phyloP scores from a whole-genome alignment of 1,140 invertebrate species.

The Leucophenga varia region DNA sequence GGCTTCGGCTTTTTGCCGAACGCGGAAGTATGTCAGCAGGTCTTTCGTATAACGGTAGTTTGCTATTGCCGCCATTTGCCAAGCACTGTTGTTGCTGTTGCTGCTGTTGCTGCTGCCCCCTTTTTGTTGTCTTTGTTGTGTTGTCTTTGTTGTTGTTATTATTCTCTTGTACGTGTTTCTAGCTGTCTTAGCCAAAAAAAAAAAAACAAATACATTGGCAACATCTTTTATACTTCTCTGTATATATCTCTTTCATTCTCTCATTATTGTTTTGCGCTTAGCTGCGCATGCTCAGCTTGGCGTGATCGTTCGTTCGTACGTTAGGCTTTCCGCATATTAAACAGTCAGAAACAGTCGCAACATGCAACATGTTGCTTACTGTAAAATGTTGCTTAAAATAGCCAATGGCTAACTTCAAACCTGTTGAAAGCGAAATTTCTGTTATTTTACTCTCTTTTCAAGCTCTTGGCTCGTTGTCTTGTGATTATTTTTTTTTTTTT shows the following conservation, averaged over 20 bases:
- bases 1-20: constrained; percentile 32
- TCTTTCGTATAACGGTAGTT: constrained; percentile 56
- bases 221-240: too few relatives aligned
- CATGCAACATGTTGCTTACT: constrained; percentile 33
- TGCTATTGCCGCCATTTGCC: constrained; percentile 1
- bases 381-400: constrained; percentile 16
- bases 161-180: too few relatives aligned
- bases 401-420: constrained; percentile 27
- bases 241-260: too few relatives aligned
- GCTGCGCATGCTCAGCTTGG: constrained; percentile 41
- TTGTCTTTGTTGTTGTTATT: too few relatives aligned
- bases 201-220: too few relatives aligned
- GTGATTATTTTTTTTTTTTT: not conserved
- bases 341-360: not conserved
- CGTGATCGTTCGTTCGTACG: constrained; percentile 6
- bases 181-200: not conserved
- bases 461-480: constrained; percentile 6
- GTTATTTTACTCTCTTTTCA: constrained; percentile 16
- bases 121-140: constrained; percentile 25
- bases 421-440: constrained; percentile 56
- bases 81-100: too few relatives aligned
- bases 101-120: too few relatives aligned
- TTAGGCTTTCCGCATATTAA: constrained; percentile 32
- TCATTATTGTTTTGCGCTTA: too few relatives aligned
- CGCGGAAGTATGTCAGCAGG: constrained; percentile 57